Conservation (phyloP, 2,797 vertebrate genomes). For the Falco concolor region DNA sequence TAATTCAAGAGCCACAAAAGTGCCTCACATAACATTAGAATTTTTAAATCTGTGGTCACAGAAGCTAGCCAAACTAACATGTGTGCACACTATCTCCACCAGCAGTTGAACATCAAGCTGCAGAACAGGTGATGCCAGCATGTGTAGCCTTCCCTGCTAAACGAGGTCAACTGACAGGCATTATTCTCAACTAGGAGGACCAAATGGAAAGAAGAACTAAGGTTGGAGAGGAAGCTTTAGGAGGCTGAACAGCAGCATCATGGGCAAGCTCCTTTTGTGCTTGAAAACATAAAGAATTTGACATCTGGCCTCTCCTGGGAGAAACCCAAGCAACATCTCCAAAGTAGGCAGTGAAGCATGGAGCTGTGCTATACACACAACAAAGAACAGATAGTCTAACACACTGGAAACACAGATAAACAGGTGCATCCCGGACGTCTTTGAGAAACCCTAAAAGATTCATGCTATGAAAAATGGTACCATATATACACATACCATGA, state of each 20-base stretch:
- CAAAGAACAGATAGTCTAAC: not conserved
- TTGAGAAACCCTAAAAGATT: not conserved
- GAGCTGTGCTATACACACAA: not conserved
- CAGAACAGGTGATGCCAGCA: constrained; percentile 40
- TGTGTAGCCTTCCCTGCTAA: constrained; percentile 3
- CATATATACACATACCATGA: not conserved
- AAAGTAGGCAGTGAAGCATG: not conserved
- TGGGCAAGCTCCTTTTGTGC: not conserved
- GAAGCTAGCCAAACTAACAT: not conserved
- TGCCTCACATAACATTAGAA: not conserved
- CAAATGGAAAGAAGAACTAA: not conserved
- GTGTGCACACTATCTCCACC: not conserved
- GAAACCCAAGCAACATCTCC: constrained; percentile 4
- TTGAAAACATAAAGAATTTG: constrained; percentile 1
- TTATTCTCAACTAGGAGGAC: not conserved
- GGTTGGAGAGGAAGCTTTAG: not conserved
- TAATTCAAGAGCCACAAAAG: not conserved
- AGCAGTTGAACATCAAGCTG: not conserved
- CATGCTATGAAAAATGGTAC: not conserved
- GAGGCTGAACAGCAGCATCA: not conserved
- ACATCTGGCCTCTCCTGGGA: constrained; percentile 12
- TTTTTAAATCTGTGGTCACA: not conserved
- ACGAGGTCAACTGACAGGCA: constrained; percentile 28
- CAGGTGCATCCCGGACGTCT: not conserved
- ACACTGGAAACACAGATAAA: not conserved